phyloP scores from a whole-genome alignment of 2,797 vertebrate species.

The Okamejei kenojei region DNA sequence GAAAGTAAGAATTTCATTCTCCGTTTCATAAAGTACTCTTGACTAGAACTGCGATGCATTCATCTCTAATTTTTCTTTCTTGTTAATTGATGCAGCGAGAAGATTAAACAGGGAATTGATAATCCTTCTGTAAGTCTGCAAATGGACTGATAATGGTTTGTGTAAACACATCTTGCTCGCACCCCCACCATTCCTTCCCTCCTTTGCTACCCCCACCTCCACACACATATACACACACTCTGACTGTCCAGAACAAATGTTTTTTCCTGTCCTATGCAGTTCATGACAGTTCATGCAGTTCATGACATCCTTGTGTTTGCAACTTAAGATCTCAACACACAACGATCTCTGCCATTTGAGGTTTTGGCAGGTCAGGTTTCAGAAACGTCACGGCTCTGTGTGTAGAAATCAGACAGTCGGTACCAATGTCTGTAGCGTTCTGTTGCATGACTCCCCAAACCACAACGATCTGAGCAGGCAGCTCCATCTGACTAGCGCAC shows the following conservation, averaged over 20 bases:
- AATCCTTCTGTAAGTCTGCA: neutral
- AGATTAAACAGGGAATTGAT: neutral
- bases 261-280: neutral
- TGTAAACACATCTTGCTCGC: neutral
- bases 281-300: neutral
- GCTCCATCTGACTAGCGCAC: neutral
- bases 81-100: neutral
- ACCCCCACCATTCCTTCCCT: neutral
- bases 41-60: too few relatives aligned
- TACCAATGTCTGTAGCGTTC: neutral
- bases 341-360: constrained; percentile 35
- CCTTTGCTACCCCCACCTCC: too few relatives aligned
- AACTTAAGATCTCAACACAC: neutral
- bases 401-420: constrained; percentile 7
- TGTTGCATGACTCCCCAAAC: neutral
- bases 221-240: neutral
- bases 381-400: constrained; percentile 29
- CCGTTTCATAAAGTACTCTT: too few relatives aligned
- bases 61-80: neutral
- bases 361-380: constrained; percentile 36
- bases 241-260: neutral
- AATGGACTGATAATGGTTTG: neutral
- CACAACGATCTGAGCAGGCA: neutral
- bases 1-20: too few relatives aligned
- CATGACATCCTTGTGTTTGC: neutral